These are phyloP conservation scores for Octodonta nipae DNA, from an alignment of 2,888 invertebrate species.

Conservation along the genomic window DNA sequence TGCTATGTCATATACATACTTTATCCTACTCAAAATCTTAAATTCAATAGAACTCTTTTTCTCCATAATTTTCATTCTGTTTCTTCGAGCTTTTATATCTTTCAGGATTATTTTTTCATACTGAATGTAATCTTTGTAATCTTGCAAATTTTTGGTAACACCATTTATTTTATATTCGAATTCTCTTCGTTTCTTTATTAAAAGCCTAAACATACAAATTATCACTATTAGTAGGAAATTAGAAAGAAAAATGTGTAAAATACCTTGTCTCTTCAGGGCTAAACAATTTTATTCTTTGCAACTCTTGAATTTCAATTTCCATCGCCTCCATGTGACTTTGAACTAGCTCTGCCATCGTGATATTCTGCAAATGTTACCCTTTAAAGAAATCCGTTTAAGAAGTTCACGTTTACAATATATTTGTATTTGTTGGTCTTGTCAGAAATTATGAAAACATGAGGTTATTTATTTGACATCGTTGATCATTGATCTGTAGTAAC, in stretches of 20 bases:
- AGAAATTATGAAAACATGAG: no score
- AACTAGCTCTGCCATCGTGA: conserved; percentile 68
- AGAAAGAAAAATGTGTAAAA: conserved; percentile 6
- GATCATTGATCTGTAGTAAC: no score
- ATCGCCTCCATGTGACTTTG: conserved; percentile 64
- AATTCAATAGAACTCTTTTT: conserved; percentile 55
- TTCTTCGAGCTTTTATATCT: conserved; percentile 49
- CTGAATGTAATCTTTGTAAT: conserved; percentile 55
- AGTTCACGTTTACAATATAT: no score
- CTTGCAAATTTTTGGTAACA: conserved; percentile 52
- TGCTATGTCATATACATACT: no score
- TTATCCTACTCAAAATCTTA: no score
- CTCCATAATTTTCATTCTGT: conserved; percentile 41
- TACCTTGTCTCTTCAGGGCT: conserved; percentile 58
- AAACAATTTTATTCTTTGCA: conserved; percentile 59
- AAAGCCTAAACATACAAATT: neutral
- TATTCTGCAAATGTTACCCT: no score
- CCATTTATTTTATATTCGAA: conserved; percentile 62
- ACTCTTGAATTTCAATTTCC: conserved; percentile 67
- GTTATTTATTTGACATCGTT: no score
- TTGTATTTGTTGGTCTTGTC: no score
- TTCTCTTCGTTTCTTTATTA: conserved; percentile 50
- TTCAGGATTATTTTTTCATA: conserved; percentile 57
- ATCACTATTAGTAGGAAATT: neutral
- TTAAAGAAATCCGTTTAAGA: no score